Evolutionary conservation across 2,888 invertebrate genomes (phyloP).

Genomic region (Plagodis dolabraria): DNA sequence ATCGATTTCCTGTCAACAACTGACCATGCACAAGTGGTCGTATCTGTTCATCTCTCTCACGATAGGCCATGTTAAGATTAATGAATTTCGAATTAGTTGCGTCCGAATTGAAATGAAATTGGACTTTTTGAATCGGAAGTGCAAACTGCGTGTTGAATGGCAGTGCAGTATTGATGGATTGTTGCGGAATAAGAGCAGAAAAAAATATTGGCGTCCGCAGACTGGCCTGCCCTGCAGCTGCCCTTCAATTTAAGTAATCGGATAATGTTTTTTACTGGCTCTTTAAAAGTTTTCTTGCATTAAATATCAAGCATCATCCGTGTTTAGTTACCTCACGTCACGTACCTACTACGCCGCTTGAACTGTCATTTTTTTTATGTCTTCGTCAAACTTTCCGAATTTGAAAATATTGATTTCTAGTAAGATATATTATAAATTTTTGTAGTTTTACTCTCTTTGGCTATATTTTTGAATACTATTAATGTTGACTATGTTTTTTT

Average conservation of each 20-base stretch:
- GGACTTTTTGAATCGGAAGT: constrained; percentile 80
- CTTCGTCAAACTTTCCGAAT: too few relatives aligned
- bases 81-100: constrained; percentile 81
- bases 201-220: constrained; percentile 68
- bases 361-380: too few relatives aligned
- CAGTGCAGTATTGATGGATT: constrained; percentile 70
- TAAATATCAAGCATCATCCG: constrained; percentile 35
- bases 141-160: constrained; percentile 68
- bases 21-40: constrained; percentile 80
- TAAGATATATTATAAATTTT: too few relatives aligned
- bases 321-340: not conserved
- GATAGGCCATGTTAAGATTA: constrained; percentile 66
- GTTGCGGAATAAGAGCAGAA: constrained; percentile 59
- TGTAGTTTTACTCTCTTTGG: too few relatives aligned
- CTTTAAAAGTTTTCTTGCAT: constrained; percentile 36
- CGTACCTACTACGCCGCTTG: not conserved
- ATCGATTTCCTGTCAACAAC: constrained; percentile 83
- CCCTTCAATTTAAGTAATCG: constrained; percentile 71
- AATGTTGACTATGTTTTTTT: too few relatives aligned
- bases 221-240: constrained; percentile 77
- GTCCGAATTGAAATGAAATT: constrained; percentile 79
- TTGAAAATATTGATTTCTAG: too few relatives aligned
- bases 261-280: constrained; percentile 70
- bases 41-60: constrained; percentile 55
- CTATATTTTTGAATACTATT: too few relatives aligned